phyloP scores from a whole-genome alignment of 1,140 invertebrate genomes.

The Cecropterus lyciades region DNA sequence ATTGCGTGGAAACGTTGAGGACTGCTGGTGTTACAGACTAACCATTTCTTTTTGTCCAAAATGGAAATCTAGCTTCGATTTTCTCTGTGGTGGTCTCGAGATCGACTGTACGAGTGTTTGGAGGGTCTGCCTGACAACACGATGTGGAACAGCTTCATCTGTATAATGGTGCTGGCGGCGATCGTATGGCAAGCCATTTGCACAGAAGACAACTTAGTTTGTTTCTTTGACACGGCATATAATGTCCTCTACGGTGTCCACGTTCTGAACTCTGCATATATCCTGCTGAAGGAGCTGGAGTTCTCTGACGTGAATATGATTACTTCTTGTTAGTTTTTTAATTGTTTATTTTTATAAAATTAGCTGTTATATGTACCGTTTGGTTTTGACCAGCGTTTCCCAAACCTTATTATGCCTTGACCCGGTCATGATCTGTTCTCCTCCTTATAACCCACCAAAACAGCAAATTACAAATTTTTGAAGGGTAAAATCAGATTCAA shows the following conservation, averaged over 20 bases:
- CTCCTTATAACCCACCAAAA: too few species aligned
- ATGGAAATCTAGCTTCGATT: constrained; percentile 49
- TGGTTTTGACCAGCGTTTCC: too few species aligned
- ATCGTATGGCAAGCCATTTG: constrained; percentile 43
- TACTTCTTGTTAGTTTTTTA: constrained; percentile 40
- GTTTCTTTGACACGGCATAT: constrained; percentile 42
- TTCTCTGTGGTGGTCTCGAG: constrained; percentile 42
- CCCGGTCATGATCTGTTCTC: too few species aligned
- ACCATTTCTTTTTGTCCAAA: too few species aligned
- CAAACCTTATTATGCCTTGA: too few species aligned
- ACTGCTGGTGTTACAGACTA: too few species aligned
- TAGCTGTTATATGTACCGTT: neutral
- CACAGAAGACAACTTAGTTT: constrained; percentile 8
- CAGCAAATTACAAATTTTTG: too few species aligned
- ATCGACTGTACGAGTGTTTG: constrained; percentile 41
- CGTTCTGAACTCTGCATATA: constrained; percentile 44
- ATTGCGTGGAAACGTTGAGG: too few species aligned
- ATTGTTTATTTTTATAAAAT: constrained; percentile 4
- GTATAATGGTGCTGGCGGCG: constrained; percentile 41
- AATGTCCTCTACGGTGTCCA: constrained; percentile 56
- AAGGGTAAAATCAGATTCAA: too few species aligned
- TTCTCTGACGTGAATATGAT: constrained; percentile 37
- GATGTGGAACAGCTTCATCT: constrained; percentile 59
- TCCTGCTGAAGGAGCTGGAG: constrained; percentile 35
- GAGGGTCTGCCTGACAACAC: constrained; percentile 51